Evolutionary conservation across 2,888 invertebrate species (phyloP).

Genomic region (Acanthoscelides obtectus): DNA sequence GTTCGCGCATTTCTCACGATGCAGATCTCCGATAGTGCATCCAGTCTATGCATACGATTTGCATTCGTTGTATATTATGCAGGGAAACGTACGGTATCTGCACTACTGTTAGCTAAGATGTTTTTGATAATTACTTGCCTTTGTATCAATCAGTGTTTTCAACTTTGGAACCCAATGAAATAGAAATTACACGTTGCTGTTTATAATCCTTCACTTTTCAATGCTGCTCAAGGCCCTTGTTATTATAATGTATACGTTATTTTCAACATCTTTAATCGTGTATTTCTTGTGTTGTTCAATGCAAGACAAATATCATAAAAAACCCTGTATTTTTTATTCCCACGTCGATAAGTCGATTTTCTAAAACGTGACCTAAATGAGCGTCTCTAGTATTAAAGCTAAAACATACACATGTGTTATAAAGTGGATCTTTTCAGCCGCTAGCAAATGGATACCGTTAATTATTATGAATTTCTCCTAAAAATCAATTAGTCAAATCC

Average conservation of each 20-base stretch:
- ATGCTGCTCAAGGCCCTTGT: no score
- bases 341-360: background rate
- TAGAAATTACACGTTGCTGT: no score
- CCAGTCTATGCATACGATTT: background rate
- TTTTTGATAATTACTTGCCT: background rate
- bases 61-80: background rate
- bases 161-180: no score
- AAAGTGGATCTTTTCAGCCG: background rate
- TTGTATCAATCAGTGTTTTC: background rate
- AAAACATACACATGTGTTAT: background rate
- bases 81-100: background rate
- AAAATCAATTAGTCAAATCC: background rate
- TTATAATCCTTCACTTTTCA: no score
- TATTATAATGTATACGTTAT: no score
- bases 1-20: background rate
- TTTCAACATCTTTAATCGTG: no score
- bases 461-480: background rate
- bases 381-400: background rate
- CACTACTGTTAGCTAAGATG: background rate
- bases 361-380: background rate
- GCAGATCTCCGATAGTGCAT: background rate
- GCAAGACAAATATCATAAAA: no score
- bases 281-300: no score
- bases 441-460: background rate
- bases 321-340: background rate